Conservation (phyloP, 2,888 invertebrate genomes). For the Sialis lutaria region DNA sequence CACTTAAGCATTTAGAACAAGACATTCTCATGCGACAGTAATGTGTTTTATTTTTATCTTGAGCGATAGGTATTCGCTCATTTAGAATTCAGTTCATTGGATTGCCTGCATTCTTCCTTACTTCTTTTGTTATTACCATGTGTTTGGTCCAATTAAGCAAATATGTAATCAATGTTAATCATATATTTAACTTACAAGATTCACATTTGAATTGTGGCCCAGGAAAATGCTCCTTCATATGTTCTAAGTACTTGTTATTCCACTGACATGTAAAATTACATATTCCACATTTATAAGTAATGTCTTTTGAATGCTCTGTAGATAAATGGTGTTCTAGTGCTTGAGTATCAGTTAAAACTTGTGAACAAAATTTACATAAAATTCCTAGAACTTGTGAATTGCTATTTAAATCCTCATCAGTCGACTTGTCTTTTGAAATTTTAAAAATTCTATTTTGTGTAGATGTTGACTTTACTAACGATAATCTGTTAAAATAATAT, state of each 20-base stretch:
- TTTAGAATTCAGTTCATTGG: too few relatives aligned
- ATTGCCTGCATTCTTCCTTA: too few relatives aligned
- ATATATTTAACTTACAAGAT: slow-evolving; percentile 25
- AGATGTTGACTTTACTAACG: not conserved
- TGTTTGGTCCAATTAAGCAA: too few relatives aligned
- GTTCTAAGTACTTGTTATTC: slow-evolving; percentile 39
- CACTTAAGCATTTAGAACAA: too few relatives aligned
- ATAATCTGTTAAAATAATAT: slow-evolving; percentile 1
- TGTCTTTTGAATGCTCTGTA: slow-evolving; percentile 34
- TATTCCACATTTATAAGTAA: slow-evolving; percentile 38
- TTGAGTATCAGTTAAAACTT: slow-evolving; percentile 29
- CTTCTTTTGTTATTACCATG: too few relatives aligned
- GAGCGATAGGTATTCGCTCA: too few relatives aligned
- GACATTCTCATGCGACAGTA: too few relatives aligned
- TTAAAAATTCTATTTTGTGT: not conserved
- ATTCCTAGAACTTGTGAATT: slow-evolving; percentile 17
- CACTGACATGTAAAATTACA: slow-evolving; percentile 44
- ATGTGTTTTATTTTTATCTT: too few relatives aligned
- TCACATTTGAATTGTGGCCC: slow-evolving; percentile 49
- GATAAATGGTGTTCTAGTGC: slow-evolving; percentile 35
- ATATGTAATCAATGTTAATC: slow-evolving; percentile 6
- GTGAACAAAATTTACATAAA: slow-evolving; percentile 34
- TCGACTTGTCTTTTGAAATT: not conserved
- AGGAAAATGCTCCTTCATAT: slow-evolving; percentile 38
- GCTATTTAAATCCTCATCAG: slow-evolving; percentile 16